Base-by-base conservation (phyloP, 1,140 invertebrate genomes). In the Lepidurus arcticus region DNA sequence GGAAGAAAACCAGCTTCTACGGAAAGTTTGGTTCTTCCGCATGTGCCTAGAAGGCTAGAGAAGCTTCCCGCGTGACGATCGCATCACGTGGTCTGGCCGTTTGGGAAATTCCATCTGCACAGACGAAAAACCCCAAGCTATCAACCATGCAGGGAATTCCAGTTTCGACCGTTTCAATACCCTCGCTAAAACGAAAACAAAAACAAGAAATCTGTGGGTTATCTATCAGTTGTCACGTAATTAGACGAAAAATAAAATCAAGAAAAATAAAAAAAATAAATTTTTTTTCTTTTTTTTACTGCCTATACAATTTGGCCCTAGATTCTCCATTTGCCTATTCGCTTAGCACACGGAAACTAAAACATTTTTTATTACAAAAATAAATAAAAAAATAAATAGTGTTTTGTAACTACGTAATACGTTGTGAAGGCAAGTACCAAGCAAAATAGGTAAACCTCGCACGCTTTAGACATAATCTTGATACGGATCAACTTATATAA, bases 61-160 rank as follows among this genome's bases (percentile, higher is more conserved):
- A 65, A 65, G 53, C 16, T 65, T 65, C 21, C 53, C 53, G 53
- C 53, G 53, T 65, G 53, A 65, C 53, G 53, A 65, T 65, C n/a
- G 8, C 13, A 65, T 65, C 53, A 65, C 53, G 53, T 65, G 53
- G 53, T 65, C n/a, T 65, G 21, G 53, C n/a, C 53, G 4, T 13
- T 65, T 65, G 53, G 53, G 53, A 65, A 65, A 65, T 65, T 65
- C 53, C 53, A 16, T 65, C 53, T 65, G 53, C 53, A 65, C 53
- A 21, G 34, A 65, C 21, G 53, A 65, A 65, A 65, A 65, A 65
- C 53, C 34, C 53, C 53, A 65, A 65, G 53, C 53, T 65, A 65
- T 65, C 53, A 65, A 65, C 53, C 53, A 65, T 65, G 53, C 53
- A 65, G 53, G 53, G 53, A 65, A 65, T 65, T 65, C 53, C 53